Evolutionary conservation across 2,888 invertebrate species (phyloP), one percentile per base, ranked within the genome.

Genomic region (Ephialtes manifestator): DNA sequence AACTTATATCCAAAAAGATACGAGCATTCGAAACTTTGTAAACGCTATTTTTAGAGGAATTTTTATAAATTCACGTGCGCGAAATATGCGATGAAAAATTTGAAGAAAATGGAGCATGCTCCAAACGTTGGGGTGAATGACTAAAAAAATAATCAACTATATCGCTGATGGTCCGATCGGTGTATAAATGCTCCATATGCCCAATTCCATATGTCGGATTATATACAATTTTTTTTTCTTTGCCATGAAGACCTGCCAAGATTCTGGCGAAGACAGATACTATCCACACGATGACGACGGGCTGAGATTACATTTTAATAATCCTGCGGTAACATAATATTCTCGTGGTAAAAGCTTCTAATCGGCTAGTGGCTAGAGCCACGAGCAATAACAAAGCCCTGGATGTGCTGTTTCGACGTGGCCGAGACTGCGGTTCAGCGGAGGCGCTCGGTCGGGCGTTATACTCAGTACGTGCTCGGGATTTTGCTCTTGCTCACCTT

Each of bases 301-400:
- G 20, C 4, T n/a, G 63, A 63, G 72, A 83, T 85, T 71, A 85
- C 85, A 85, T 83, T 78, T 81, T 78, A 83, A 85, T 85, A 81
- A 83, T 81, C 85, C 81, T 35, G 70, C 74, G 76, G 85, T 81
- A 85, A 87, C 81, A 76, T 83, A 85, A 85, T 83, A 83, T 81
- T 78, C 67, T 43, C 67, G 60, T 60, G 74, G 80, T 78, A 80
- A 85, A 81, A 84, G 74, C 79, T 74, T 81, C 86, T 84, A 86
- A 87, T 86, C 86, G 86, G 71, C 83, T 84, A 76, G 74, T 53
- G 84, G 72, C 86, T 78, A 87, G 79, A 81, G 72, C 70, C 72
- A 65, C 72, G 53, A 71, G 68, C 67, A 75, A 71, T 71, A 80
- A 84, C 80, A 76, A 76, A 80, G 71, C 71, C 67, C 35, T 67